phyloP scores from a whole-genome alignment of 2,797 vertebrate genomes.

The Phoxinus dragarum region DNA sequence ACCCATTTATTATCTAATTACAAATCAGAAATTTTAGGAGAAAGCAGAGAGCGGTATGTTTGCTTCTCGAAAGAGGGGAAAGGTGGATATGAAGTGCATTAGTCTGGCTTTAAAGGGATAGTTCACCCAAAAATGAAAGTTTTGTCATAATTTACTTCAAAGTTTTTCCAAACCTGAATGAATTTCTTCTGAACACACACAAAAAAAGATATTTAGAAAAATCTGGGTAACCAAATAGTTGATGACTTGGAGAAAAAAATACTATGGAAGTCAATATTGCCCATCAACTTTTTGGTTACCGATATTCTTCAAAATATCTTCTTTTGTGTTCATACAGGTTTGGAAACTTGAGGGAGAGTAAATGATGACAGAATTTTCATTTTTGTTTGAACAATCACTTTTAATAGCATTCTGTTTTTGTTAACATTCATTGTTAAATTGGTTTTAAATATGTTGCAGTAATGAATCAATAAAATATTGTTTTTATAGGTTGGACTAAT shows the following conservation, averaged over 20 bases:
- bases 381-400: not conserved
- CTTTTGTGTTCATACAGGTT: too few species aligned
- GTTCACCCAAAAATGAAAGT: not conserved
- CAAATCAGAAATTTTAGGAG: conserved; percentile 45
- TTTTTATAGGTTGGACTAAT: not conserved
- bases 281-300: too few species aligned
- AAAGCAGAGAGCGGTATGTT: not conserved
- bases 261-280: too few species aligned
- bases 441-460: not conserved
- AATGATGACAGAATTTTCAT: not conserved
- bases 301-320: too few species aligned
- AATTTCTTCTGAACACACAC: not conserved
- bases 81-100: not conserved
- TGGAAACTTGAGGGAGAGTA: too few species aligned
- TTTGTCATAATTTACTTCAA: not conserved
- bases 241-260: not conserved
- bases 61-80: not conserved
- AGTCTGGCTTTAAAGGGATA: not conserved
- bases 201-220: not conserved
- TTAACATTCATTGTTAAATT: not conserved
- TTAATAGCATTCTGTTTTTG: not conserved
- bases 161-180: not conserved
- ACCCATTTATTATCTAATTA: conserved; percentile 68
- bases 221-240: not conserved
- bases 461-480: not conserved